A percentile compares a stretch with the other conserved stretches of the same genome.
phyloP scores from a whole-genome alignment of 30 jellyfish, hydroid and myxozoan species.

The Sanderia malayensis region DNA sequence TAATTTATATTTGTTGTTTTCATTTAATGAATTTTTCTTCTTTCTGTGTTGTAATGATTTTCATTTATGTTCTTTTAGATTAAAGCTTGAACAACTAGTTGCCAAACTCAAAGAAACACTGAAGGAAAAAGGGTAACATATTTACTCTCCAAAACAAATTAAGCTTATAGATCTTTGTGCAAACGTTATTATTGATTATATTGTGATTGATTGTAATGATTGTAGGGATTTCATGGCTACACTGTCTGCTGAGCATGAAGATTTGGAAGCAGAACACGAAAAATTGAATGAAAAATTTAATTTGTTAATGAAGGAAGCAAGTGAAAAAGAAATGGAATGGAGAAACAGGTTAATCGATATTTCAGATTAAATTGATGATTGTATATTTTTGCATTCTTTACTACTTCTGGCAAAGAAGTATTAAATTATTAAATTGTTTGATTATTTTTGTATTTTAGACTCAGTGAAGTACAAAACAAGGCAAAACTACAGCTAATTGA shows the following conservation, averaged over 20 bases:
- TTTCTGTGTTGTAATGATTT: no score
- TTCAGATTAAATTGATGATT: no score
- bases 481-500: slow-evolving; percentile 38
- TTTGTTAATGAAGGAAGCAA: slow-evolving; percentile 42
- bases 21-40: no score
- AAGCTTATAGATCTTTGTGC: no score
- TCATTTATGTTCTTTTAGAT: slow-evolving; percentile 2
- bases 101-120: slow-evolving; percentile 46
- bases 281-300: slow-evolving; percentile 45
- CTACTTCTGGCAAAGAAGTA: no score
- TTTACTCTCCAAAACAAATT: neutral
- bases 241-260: slow-evolving; percentile 49
- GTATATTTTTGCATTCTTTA: no score
- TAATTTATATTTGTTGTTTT: no score
- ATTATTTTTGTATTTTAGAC: slow-evolving; percentile 42
- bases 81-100: slow-evolving; percentile 46
- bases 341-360: slow-evolving; percentile 88
- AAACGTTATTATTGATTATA: neutral
- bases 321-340: slow-evolving; percentile 67
- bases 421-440: no score
- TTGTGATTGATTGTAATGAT: neutral
- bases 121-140: slow-evolving; percentile 14
- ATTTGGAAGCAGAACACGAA: slow-evolving; percentile 77
- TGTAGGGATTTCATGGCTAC: slow-evolving; percentile 17
- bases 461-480: slow-evolving; percentile 45